A percentile compares a stretch with the other conserved stretches of the same genome.
Conservation (phyloP, 2,113 vertebrate genomes). For the Rhynchomys soricoides region DNA sequence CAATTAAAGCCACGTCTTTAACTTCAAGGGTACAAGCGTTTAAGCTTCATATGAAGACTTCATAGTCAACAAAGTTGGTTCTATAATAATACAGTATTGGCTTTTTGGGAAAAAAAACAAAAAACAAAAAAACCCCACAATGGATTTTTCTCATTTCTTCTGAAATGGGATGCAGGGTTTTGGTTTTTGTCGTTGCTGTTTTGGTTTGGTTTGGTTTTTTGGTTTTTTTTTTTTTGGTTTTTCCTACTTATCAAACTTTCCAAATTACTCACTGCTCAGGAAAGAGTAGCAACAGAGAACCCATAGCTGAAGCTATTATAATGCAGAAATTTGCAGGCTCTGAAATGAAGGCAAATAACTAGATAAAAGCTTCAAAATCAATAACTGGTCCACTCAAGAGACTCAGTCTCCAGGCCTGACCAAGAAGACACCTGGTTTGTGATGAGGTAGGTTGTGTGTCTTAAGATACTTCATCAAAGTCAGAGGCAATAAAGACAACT, state of each 20-base stretch:
- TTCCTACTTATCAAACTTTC: conserved; percentile 20
- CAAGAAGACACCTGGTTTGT: not conserved
- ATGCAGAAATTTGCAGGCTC: not conserved
- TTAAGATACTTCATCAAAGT: conserved; percentile 27
- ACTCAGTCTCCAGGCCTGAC: not conserved
- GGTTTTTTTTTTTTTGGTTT: not conserved
- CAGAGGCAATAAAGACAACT: not conserved
- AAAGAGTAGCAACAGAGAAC: not conserved
- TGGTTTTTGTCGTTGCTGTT: not conserved
- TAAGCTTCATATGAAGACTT: not conserved
- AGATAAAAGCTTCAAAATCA: not conserved
- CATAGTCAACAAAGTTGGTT: not conserved
- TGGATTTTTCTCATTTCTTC: conserved; percentile 51
- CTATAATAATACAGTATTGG: not conserved
- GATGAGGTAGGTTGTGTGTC: not conserved
- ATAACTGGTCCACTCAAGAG: not conserved
- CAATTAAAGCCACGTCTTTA: conserved; percentile 10
- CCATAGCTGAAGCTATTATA: not conserved
- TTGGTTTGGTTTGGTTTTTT: too few relatives aligned
- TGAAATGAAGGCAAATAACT: not conserved
- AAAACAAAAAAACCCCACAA: not conserved
- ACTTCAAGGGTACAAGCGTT: not conserved
- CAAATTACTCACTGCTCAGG: not conserved
- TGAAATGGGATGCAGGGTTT: conserved; percentile 13
- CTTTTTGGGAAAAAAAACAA: not conserved